Evolutionary conservation across 2,113 vertebrate species (phyloP), one percentile per base, ranked within the genome.

Genomic region (Lanius collurio): DNA sequence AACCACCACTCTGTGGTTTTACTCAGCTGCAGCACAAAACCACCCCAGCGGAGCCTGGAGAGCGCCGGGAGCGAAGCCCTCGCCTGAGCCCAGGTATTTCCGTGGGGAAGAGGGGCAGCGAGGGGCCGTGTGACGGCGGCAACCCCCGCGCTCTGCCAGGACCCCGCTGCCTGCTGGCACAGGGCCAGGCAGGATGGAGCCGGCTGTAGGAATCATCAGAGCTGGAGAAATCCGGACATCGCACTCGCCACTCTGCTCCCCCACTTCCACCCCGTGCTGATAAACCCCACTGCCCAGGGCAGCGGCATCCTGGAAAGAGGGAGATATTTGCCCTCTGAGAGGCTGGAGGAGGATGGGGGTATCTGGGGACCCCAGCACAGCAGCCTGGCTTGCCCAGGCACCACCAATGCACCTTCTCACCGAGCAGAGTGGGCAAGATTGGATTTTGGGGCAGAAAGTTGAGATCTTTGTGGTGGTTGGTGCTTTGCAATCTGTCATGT

Each of bases 1-100:
- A 69, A 57, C 59, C 91, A 94, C 83, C 92, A 74, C 88, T 28
- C 86, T 70, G 88, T 91, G 79, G 87, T 90, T 96, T 95, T 74
- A 70, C 86, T 96, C 85, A 92, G 90, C 94, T 92, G 87, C 94
- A 85, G 93, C 91, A 83, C 30, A 89, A 94, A 91, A 76, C n/a
- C 27, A 2, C 33, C 83, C 73, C 65, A 64, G 77, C 37, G 5
- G 75, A 94, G 89, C 93, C 89, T 3, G 6, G 91, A 76, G 73
- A 95, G 85, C 22, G 35, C 35, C 5, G 77, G 79, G 60, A 92
- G 35, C 1, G 22, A 70, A 88, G 59, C 71, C 71, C 93, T 91
- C 37, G 31, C 67, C 85, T 65, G 75, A 90, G 86, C 59, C 47
- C 85, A 77, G 93, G 92, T 80, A 91, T 94, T 94, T 89, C 85